Percentiles rank a stretch among this genome's conserved stretches.
Evolutionary conservation across 2,797 vertebrate genomes (phyloP).

Genomic region (Rhinichthys osculus): DNA sequence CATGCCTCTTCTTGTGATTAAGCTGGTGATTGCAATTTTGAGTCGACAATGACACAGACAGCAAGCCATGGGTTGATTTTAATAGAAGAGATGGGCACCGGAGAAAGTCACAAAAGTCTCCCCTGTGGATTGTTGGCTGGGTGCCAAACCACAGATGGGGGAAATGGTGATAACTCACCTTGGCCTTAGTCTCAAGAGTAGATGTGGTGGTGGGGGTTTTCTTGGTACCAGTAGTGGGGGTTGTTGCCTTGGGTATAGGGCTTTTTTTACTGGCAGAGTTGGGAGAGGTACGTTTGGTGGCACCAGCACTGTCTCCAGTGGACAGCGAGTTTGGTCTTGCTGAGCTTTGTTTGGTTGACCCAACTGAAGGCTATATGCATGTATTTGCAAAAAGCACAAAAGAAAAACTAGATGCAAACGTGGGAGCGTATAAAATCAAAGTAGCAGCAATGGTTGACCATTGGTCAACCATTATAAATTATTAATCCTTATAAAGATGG

Average conservation of each 20-base stretch:
- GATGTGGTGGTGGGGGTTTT: constrained; percentile 73
- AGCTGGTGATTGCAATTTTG: constrained; percentile 4
- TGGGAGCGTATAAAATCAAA: constrained; percentile 57
- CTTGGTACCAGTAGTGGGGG: constrained; percentile 79
- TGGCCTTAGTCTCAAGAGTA: constrained; percentile 81
- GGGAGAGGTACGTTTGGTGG: constrained; percentile 83
- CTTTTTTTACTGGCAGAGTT: constrained; percentile 86
- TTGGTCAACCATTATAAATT: too few relatives aligned
- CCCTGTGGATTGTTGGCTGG: not conserved
- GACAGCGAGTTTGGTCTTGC: constrained; percentile 78
- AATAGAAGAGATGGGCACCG: not conserved
- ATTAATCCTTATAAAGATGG: constrained; percentile 6
- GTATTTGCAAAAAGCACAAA: constrained; percentile 62
- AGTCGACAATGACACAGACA: constrained; percentile 22
- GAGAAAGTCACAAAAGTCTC: not conserved
- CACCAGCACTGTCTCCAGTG: constrained; percentile 72
- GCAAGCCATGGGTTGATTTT: constrained; percentile 1
- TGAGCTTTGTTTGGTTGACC: constrained; percentile 83
- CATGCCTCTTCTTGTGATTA: constrained; percentile 11
- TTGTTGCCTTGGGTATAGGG: constrained; percentile 75
- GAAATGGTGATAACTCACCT: constrained; percentile 82
- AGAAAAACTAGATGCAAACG: constrained; percentile 49
- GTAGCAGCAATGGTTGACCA: constrained; percentile 24
- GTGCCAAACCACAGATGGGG: constrained; percentile 7
- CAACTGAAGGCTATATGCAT: constrained; percentile 81